These are phyloP conservation scores for Phyllotreta striolata DNA, from an alignment of 2,888 invertebrate species.

Conservation along the genomic window DNA sequence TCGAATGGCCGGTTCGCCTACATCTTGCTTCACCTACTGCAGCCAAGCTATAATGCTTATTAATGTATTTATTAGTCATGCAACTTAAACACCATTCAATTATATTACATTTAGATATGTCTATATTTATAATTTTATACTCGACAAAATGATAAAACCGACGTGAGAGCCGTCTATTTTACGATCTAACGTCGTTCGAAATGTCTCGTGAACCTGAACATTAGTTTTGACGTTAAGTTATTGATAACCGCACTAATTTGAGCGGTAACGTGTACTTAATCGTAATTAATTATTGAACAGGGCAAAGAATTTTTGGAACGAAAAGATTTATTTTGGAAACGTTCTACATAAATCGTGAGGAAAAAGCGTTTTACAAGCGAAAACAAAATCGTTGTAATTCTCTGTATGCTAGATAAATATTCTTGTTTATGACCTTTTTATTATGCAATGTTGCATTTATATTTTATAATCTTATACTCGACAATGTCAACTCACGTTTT, in stretches of 20 bases:
- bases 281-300: constrained; percentile 1
- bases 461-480: constrained; percentile 20
- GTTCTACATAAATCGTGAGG: too few relatives aligned
- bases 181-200: constrained; percentile 1
- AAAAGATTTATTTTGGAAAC: too few relatives aligned
- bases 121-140: constrained; percentile 20
- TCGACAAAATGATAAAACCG: constrained; percentile 9
- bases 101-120: constrained; percentile 25
- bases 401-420: neutral
- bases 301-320: neutral
- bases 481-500: constrained; percentile 26
- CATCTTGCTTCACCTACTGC: constrained; percentile 16
- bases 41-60: constrained; percentile 14
- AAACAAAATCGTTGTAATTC: too few relatives aligned
- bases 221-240: constrained; percentile 8
- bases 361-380: too few relatives aligned
- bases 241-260: constrained; percentile 4
- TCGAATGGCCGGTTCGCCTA: constrained; percentile 19
- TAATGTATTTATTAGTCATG: constrained; percentile 26
- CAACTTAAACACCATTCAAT: constrained; percentile 24
- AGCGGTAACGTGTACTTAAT: neutral
- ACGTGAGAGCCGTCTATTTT: constrained; percentile 8
- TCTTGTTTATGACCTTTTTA: constrained; percentile 26
- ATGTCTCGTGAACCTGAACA: constrained; percentile 10
- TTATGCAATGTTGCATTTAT: constrained; percentile 29